These are phyloP conservation scores for Timema cristinae DNA, from an alignment of 2,888 invertebrate genomes.

Conservation along the genomic window DNA sequence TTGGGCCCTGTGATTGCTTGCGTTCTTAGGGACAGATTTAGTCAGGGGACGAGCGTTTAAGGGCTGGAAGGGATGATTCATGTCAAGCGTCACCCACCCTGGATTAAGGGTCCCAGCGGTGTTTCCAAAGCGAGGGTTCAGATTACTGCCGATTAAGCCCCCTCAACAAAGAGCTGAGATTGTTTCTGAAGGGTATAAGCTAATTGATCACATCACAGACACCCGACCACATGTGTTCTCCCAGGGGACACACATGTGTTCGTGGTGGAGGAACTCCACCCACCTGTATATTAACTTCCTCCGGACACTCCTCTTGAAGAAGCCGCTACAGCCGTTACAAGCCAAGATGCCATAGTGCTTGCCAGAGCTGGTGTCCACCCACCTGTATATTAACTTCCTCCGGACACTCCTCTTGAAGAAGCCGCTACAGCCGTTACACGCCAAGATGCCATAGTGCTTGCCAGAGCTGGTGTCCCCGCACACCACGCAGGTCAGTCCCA, in stretches of 20 bases:
- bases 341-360: conserved; percentile 98
- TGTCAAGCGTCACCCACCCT: conserved; percentile 28
- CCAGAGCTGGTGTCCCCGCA: conserved; percentile 97
- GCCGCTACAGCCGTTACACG: conserved; percentile 98
- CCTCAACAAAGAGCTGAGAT: too few species aligned
- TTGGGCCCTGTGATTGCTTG: background rate
- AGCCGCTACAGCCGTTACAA: conserved; percentile 98
- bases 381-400: conserved; percentile 96
- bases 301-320: conserved; percentile 95
- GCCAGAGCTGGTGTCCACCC: conserved; percentile 83
- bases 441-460: conserved; percentile 96
- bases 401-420: conserved; percentile 97
- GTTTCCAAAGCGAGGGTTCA: too few species aligned
- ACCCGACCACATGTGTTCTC: too few species aligned
- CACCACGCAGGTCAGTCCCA: conserved; percentile 89
- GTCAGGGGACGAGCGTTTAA: background rate
- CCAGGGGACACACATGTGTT: too few species aligned
- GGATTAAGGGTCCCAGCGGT: conserved; percentile 22
- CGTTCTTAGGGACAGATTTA: conserved; percentile 1
- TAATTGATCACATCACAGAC: too few species aligned
- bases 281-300: conserved; percentile 96
- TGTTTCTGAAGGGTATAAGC: too few species aligned
- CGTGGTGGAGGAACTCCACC: too few species aligned
- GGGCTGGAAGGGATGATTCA: conserved; percentile 25
- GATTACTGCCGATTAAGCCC: too few species aligned